A percentile compares a stretch with the other conserved stretches of the same genome.
Evolutionary conservation across 64 coral and sea anemone species (phyloP).

Genomic region (Montipora efflorescens): DNA sequence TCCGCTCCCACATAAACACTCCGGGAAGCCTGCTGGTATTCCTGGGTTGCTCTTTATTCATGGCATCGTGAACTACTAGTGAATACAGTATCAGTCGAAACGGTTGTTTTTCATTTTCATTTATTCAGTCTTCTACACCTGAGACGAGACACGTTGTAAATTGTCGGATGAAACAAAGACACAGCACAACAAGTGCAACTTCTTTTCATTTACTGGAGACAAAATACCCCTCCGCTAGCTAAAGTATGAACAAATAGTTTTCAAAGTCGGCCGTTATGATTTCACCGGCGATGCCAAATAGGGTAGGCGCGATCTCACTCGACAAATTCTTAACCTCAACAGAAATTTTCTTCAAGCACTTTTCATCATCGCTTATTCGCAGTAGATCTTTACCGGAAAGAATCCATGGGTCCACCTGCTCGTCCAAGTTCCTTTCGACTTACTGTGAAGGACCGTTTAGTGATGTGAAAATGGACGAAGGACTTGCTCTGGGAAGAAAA

Average conservation of each 20-base stretch:
- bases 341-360: conserved; percentile 14
- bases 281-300: background rate
- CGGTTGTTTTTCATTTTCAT: background rate
- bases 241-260: background rate
- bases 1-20: too few species aligned
- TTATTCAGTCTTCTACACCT: too few species aligned
- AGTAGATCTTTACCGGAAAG: background rate
- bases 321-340: background rate
- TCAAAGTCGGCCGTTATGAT: background rate
- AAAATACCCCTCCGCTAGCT: too few species aligned
- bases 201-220: too few species aligned
- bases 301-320: background rate
- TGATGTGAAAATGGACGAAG: conserved; percentile 16
- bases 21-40: too few species aligned
- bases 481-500: conserved; percentile 52
- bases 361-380: background rate
- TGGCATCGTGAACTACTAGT: too few species aligned
- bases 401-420: background rate
- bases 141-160: too few species aligned
- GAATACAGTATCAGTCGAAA: background rate
- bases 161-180: too few species aligned
- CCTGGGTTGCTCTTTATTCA: too few species aligned
- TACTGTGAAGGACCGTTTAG: conserved; percentile 13
- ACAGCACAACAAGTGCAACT: too few species aligned
- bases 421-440: background rate